Conservation (phyloP, 1,140 invertebrate species). For the Cyphomyrmex costatus region DNA sequence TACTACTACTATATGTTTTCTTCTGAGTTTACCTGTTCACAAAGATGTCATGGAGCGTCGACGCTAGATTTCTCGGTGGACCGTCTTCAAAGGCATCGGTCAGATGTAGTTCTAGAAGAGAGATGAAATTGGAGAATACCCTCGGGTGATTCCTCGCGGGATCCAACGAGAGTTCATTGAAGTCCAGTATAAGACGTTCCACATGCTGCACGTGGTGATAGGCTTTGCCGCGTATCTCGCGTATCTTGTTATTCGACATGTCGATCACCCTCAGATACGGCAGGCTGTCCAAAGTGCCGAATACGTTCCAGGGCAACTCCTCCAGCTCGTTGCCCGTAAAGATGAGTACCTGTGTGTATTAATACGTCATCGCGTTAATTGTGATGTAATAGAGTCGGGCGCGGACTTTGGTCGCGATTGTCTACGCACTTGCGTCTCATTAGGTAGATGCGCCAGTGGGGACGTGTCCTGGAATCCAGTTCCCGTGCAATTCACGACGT, state of each 20-base stretch:
- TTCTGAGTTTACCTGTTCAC: conserved; percentile 87
- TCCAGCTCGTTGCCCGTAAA: conserved; percentile 91
- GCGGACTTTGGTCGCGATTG: background rate
- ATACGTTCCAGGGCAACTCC: conserved; percentile 91
- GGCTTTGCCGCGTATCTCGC: conserved; percentile 91
- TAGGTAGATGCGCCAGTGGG: conserved; percentile 89
- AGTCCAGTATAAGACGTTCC: conserved; percentile 91
- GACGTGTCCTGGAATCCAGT: conserved; percentile 88
- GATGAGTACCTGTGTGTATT: conserved; percentile 88
- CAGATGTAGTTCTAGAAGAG: conserved; percentile 91
- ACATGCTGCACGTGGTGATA: conserved; percentile 92
- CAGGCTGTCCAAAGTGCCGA: conserved; percentile 89
- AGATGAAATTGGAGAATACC: conserved; percentile 93
- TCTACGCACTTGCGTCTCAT: conserved; percentile 88
- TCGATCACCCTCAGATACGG: conserved; percentile 90
- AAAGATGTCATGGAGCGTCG: conserved; percentile 92
- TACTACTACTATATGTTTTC: no score
- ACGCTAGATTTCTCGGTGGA: conserved; percentile 88
- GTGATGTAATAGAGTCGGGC: background rate
- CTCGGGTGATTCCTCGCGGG: conserved; percentile 90
- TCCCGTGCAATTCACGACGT: conserved; percentile 92
- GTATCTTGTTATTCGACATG: conserved; percentile 93
- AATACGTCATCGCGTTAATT: conserved; percentile 1
- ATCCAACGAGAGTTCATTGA: conserved; percentile 90
- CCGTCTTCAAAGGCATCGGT: conserved; percentile 92